Evolutionary conservation across 2,888 invertebrate species (phyloP).

Genomic region (Achlya flavicornis): DNA sequence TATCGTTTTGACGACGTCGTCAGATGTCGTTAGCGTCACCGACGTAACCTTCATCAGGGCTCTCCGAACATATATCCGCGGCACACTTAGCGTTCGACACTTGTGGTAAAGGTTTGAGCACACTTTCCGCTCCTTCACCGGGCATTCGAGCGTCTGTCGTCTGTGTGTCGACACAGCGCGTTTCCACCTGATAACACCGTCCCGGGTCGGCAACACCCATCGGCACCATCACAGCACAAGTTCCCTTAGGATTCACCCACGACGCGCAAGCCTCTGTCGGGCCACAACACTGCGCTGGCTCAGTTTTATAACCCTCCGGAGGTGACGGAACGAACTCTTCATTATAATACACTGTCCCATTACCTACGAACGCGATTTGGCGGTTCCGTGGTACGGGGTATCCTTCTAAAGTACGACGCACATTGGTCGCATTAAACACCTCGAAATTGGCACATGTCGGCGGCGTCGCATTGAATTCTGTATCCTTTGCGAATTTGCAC

Average conservation of each 20-base stretch:
- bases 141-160: constrained; percentile 80
- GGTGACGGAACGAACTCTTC: constrained; percentile 87
- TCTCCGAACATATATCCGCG: constrained; percentile 86
- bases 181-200: constrained; percentile 81
- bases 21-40: constrained; percentile 91
- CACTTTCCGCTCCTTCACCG: constrained; percentile 68
- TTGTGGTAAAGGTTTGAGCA: constrained; percentile 73
- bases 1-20: constrained; percentile 81
- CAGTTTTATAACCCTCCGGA: constrained; percentile 88
- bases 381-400: constrained; percentile 86
- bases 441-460: constrained; percentile 73
- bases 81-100: constrained; percentile 78
- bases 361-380: constrained; percentile 77
- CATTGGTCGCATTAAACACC: constrained; percentile 78
- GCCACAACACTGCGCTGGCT: constrained; percentile 78
- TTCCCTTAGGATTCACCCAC: constrained; percentile 78
- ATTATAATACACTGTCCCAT: constrained; percentile 76
- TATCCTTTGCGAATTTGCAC: constrained; percentile 79
- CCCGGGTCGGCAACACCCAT: constrained; percentile 71
- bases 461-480: constrained; percentile 71
- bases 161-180: constrained; percentile 85
- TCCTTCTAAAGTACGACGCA: constrained; percentile 91
- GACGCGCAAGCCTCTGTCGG: constrained; percentile 73
- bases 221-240: constrained; percentile 81
- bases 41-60: constrained; percentile 94